phyloP scores from a whole-genome alignment of 2,797 vertebrate species.

The Sphenopsis melanotis region DNA sequence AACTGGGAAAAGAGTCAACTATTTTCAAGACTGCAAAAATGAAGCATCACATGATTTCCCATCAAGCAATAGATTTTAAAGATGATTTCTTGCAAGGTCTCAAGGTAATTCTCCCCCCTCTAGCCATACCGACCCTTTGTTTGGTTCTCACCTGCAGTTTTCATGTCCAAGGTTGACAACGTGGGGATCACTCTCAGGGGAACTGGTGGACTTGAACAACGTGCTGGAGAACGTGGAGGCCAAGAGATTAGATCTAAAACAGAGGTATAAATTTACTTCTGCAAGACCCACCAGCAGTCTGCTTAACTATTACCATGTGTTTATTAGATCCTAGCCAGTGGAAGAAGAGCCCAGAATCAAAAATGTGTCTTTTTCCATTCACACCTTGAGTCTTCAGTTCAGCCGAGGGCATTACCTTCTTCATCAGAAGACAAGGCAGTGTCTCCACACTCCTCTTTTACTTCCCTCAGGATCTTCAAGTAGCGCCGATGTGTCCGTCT shows the following conservation, averaged over 20 bases:
- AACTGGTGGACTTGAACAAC: slow-evolving; percentile 80
- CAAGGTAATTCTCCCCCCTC: background rate
- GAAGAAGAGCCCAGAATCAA: background rate
- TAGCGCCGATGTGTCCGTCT: slow-evolving; percentile 83
- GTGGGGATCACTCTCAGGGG: slow-evolving; percentile 89
- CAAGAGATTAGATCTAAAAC: slow-evolving; percentile 76
- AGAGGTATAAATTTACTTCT: background rate
- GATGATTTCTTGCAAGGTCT: background rate
- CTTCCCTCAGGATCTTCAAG: slow-evolving; percentile 87
- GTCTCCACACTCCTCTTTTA: slow-evolving; percentile 93
- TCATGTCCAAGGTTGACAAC: slow-evolving; percentile 93
- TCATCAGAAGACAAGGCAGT: slow-evolving; percentile 92
- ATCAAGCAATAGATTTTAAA: background rate
- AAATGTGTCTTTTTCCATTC: background rate
- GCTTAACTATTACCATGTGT: background rate
- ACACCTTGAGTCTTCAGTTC: background rate
- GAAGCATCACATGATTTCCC: background rate
- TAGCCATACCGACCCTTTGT: rapidly evolving
- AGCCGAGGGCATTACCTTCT: slow-evolving; percentile 80
- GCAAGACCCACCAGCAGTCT: background rate
- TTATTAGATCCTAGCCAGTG: background rate
- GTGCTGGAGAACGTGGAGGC: slow-evolving; percentile 81
- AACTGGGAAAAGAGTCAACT: background rate
- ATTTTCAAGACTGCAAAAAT: background rate
- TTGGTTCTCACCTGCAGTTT: slow-evolving; percentile 83